Evolutionary conservation across 2,113 vertebrate genomes (phyloP).

Genomic region (Nannobrachium achirus): DNA sequence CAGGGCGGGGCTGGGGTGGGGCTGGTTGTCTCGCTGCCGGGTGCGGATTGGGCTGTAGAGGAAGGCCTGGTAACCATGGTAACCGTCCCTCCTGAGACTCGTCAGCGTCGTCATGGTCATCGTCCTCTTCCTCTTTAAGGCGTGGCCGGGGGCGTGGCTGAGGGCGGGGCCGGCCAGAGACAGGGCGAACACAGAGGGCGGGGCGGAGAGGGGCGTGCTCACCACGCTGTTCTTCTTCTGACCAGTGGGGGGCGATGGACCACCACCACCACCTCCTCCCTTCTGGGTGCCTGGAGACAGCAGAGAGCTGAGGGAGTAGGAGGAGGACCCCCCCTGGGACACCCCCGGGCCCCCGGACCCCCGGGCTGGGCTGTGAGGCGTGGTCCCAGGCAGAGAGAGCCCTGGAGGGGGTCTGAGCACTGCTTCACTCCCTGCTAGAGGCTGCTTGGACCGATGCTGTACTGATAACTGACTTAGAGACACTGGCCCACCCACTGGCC

Average conservation of each 20-base stretch:
- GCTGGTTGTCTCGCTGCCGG: conserved; percentile 75
- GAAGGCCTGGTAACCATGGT: conserved; percentile 72
- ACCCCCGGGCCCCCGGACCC: too few species aligned
- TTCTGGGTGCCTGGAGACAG: conserved; percentile 55
- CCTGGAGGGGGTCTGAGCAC: too few species aligned
- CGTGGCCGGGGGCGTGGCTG: conserved; percentile 66
- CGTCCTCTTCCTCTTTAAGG: conserved; percentile 58
- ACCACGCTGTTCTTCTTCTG: too few species aligned
- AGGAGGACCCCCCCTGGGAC: too few species aligned
- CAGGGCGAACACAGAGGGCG: conserved; percentile 91
- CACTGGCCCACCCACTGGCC: too few species aligned
- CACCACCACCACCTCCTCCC: too few species aligned
- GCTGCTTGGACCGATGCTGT: too few species aligned
- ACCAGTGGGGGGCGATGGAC: too few species aligned
- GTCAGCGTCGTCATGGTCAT: conserved; percentile 21
- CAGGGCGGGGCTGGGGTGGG: conserved; percentile 71
- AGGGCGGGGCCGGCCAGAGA: conserved; percentile 83
- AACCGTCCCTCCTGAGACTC: conserved; percentile 23
- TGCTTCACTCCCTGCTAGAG: too few species aligned
- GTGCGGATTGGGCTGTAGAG: conserved; percentile 79
- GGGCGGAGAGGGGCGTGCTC: conserved; percentile 77
- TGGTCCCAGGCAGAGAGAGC: too few species aligned
- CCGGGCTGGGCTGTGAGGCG: too few species aligned
- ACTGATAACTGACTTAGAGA: too few species aligned
- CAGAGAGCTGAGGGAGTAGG: conserved; percentile 47